Evolutionary conservation across 2,888 invertebrate genomes (phyloP).

Genomic region (Pristionchus maxplancki): DNA sequence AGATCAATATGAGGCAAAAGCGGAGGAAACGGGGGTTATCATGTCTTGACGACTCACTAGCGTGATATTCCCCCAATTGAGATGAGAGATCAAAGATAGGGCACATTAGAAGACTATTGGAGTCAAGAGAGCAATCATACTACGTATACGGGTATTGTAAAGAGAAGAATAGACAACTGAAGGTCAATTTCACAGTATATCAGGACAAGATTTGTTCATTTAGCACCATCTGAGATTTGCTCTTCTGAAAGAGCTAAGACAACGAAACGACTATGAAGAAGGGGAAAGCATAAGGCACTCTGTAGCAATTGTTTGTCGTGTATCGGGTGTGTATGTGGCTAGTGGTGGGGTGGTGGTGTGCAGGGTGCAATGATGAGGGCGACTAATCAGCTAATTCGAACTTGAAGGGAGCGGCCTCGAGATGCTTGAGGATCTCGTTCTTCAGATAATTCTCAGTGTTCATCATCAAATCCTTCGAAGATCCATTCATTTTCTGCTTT

Average conservation of each 20-base stretch:
- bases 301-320: slow-evolving; percentile 26
- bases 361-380: slow-evolving; percentile 11
- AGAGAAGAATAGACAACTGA: slow-evolving; percentile 19
- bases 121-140: slow-evolving; percentile 8
- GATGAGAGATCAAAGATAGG: slow-evolving; percentile 40
- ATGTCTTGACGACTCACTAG: background rate
- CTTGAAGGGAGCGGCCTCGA: slow-evolving; percentile 24
- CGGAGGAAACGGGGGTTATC: background rate
- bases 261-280: slow-evolving; percentile 24
- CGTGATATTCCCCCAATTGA: slow-evolving; percentile 24
- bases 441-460: slow-evolving; percentile 40
- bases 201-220: slow-evolving; percentile 44
- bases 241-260: slow-evolving; percentile 19
- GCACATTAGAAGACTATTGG: slow-evolving; percentile 35
- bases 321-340: slow-evolving; percentile 26
- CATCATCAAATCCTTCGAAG: slow-evolving; percentile 30
- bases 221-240: slow-evolving; percentile 38
- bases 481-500: slow-evolving; percentile 48
- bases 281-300: slow-evolving; percentile 36
- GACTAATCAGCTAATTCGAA: slow-evolving; percentile 38
- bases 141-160: slow-evolving; percentile 14
- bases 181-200: slow-evolving; percentile 1
- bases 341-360: slow-evolving; percentile 34
- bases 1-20: slow-evolving; percentile 45
- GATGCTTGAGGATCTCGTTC: slow-evolving; percentile 26